Percentiles rank a stretch among this genome's conserved stretches.
Conservation (phyloP, 2,888 invertebrate genomes). For the Ypsolopha sequella region DNA sequence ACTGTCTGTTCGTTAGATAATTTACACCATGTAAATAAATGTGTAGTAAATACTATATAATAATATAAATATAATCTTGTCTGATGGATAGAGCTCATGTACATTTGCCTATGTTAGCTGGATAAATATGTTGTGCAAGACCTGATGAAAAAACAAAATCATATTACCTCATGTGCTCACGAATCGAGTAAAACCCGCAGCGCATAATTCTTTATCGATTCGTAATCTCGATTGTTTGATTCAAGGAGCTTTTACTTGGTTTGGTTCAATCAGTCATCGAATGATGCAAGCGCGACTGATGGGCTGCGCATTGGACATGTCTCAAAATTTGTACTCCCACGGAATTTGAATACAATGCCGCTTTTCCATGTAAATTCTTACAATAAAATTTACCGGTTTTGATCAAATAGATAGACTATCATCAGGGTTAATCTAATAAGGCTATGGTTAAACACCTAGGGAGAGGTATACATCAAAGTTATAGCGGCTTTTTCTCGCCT, state of each 20-base stretch:
- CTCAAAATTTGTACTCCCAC: slow-evolving; percentile 8
- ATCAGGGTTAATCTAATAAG: slow-evolving; percentile 24
- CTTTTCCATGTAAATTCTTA: neutral
- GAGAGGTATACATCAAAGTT: slow-evolving; percentile 34
- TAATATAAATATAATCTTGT: no score
- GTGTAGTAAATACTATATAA: no score
- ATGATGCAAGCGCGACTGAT: slow-evolving; percentile 17
- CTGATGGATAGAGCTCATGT: slow-evolving; percentile 18
- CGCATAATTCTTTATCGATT: slow-evolving; percentile 37
- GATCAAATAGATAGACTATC: neutral
- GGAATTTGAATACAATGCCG: slow-evolving; percentile 17
- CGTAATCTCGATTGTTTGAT: slow-evolving; percentile 49
- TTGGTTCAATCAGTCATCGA: slow-evolving; percentile 29
- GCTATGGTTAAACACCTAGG: slow-evolving; percentile 20
- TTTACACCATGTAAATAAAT: no score
- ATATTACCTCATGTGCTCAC: no score
- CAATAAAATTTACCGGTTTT: neutral
- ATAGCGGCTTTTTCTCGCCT: slow-evolving; percentile 30
- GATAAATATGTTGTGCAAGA: no score
- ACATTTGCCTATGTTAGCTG: no score
- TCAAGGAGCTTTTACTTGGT: no score
- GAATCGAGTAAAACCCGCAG: no score
- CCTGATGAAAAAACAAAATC: no score
- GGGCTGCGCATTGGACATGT: slow-evolving; percentile 4
- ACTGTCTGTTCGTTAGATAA: no score